phyloP scores from a whole-genome alignment of 2,797 vertebrate genomes.

The Erpetoichthys calabaricus region DNA sequence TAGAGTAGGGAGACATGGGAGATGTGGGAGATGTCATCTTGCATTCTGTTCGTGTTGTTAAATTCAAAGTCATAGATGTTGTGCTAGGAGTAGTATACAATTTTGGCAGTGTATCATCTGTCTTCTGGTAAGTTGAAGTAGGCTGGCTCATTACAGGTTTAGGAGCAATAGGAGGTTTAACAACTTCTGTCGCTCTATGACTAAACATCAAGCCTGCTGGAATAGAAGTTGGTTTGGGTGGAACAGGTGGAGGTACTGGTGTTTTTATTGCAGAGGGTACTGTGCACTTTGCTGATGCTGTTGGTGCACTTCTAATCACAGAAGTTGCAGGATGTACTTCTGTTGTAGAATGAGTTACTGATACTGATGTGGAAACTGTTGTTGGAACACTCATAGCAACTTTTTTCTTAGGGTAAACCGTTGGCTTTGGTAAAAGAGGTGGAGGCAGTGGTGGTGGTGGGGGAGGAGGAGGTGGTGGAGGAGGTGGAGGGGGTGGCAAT shows the following conservation, averaged over 20 bases:
- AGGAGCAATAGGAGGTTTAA: conserved; percentile 82
- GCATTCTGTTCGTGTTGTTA: conserved; percentile 66
- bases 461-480: conserved; percentile 27
- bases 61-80: conserved; percentile 67
- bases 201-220: conserved; percentile 80
- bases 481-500: conserved; percentile 42
- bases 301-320: conserved; percentile 26
- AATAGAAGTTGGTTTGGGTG: conserved; percentile 83
- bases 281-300: conserved; percentile 24
- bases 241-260: conserved; percentile 76
- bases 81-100: conserved; percentile 57
- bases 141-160: conserved; percentile 51
- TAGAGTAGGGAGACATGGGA: conserved; percentile 74
- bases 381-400: conserved; percentile 48
- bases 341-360: conserved; percentile 22
- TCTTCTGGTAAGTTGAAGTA: conserved; percentile 31
- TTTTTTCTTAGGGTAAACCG: conserved; percentile 70
- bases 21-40: conserved; percentile 80
- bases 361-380: conserved; percentile 23
- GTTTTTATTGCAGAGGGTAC: conserved; percentile 46
- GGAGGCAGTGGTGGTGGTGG: conserved; percentile 56
- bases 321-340: conserved; percentile 22
- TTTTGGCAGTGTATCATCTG: conserved; percentile 57
- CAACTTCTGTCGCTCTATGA: conserved; percentile 67
- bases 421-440: conserved; percentile 74